phyloP scores from a whole-genome alignment of 2,113 vertebrate species.

The Hirundichthys speculiger region DNA sequence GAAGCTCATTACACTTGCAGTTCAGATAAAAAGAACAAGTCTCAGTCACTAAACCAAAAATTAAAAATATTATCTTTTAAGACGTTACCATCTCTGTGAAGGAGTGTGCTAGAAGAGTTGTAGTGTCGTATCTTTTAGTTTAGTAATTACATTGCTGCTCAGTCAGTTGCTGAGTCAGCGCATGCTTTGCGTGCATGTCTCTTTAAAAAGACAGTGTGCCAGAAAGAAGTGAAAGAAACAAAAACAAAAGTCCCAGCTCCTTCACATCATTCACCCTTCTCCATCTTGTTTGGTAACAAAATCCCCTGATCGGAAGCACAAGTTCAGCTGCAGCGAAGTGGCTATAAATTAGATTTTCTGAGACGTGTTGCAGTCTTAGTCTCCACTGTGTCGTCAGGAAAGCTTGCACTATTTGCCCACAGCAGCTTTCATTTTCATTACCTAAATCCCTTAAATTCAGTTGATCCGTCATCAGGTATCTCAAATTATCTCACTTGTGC shows the following conservation, averaged over 20 bases:
- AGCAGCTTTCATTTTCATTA: slow-evolving; percentile 60
- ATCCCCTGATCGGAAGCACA: slow-evolving; percentile 80
- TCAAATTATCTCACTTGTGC: slow-evolving; percentile 14
- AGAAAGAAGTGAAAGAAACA: slow-evolving; percentile 16
- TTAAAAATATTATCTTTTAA: background rate
- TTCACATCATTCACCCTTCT: slow-evolving; percentile 45
- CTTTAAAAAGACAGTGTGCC: slow-evolving; percentile 20
- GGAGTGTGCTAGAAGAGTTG: background rate
- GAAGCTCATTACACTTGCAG: no score
- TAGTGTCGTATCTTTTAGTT: background rate
- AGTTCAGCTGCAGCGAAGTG: slow-evolving; percentile 77
- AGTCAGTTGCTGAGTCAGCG: no score
- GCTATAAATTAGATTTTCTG: slow-evolving; percentile 79
- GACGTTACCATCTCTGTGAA: slow-evolving; percentile 3
- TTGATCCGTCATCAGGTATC: slow-evolving; percentile 36
- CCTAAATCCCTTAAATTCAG: slow-evolving; percentile 58
- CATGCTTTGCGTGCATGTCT: background rate
- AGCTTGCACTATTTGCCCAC: slow-evolving; percentile 21
- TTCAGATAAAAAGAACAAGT: no score
- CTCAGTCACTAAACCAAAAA: no score
- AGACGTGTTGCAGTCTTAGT: slow-evolving; percentile 63
- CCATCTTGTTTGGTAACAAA: slow-evolving; percentile 72
- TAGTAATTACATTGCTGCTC: no score
- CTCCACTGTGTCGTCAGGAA: slow-evolving; percentile 57
- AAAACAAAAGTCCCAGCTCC: slow-evolving; percentile 14